Conservation (phyloP, 2,113 vertebrate genomes). For the Ictalurus punctatus region DNA sequence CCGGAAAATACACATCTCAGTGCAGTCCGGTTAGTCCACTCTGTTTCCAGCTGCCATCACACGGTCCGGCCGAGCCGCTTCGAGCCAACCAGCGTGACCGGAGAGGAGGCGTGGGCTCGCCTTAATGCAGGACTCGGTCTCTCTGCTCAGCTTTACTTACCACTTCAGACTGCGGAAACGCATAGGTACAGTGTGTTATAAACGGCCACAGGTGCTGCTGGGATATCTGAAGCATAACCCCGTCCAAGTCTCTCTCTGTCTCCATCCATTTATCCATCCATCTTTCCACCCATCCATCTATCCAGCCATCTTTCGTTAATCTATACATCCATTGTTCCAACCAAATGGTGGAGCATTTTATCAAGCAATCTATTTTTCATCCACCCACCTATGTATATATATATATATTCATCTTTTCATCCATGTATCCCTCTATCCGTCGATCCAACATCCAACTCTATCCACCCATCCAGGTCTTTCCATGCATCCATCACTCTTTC, state of each 20-base stretch:
- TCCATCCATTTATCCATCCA: not conserved
- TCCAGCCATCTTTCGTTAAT: not conserved
- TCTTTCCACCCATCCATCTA: not conserved
- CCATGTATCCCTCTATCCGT: not conserved
- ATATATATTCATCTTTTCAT: not conserved
- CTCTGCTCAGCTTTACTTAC: not conserved
- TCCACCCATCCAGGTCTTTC: not conserved
- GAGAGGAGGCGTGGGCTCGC: constrained; percentile 22
- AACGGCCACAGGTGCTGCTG: not conserved
- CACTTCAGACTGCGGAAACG: not conserved
- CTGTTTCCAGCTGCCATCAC: constrained; percentile 36
- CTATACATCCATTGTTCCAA: not conserved
- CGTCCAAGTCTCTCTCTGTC: not conserved
- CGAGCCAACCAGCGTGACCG: constrained; percentile 6
- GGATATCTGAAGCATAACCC: not conserved
- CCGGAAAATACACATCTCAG: not conserved
- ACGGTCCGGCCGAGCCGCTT: not conserved
- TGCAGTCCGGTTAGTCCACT: constrained; percentile 26
- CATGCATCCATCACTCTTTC: not conserved
- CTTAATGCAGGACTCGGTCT: not conserved
- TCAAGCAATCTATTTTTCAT: not conserved
- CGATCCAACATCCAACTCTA: not conserved
- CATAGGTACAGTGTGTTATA: not conserved
- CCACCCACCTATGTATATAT: not conserved
- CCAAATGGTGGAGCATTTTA: not conserved